These are phyloP conservation scores for Cavia aperea DNA, from an alignment of 2,113 vertebrate species.

Conservation along the genomic window DNA sequence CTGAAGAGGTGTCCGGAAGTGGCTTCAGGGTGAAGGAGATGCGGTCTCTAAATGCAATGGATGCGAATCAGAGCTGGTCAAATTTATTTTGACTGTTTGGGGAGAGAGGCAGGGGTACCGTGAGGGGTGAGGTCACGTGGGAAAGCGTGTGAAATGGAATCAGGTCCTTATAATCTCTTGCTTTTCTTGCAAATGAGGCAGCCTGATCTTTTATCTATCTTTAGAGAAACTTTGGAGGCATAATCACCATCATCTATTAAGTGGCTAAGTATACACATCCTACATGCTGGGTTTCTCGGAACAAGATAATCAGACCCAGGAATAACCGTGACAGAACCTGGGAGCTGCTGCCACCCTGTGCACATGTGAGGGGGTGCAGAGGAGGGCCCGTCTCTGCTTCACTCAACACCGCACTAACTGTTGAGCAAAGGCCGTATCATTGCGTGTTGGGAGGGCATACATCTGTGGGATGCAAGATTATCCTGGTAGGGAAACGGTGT, in stretches of 20 bases:
- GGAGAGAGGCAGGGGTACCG: background rate
- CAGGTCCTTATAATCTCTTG: background rate
- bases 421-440: background rate
- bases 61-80: background rate
- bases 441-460: no score
- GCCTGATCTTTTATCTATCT: background rate
- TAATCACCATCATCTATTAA: background rate
- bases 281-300: background rate
- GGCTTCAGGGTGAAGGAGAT: background rate
- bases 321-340: background rate
- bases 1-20: background rate
- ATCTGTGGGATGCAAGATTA: background rate
- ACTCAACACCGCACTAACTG: background rate
- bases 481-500: background rate
- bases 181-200: background rate
- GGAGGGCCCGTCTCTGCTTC: background rate
- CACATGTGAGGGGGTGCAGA: background rate
- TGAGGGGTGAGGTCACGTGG: background rate
- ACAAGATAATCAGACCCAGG: slow-evolving; percentile 29
- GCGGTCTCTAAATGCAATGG: background rate
- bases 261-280: background rate
- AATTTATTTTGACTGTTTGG: background rate
- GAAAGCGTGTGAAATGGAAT: background rate
- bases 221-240: background rate
- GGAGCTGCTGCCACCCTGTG: background rate